These are phyloP conservation scores for Megalops atlanticus DNA, from an alignment of 2,113 vertebrate genomes.

Conservation along the genomic window DNA sequence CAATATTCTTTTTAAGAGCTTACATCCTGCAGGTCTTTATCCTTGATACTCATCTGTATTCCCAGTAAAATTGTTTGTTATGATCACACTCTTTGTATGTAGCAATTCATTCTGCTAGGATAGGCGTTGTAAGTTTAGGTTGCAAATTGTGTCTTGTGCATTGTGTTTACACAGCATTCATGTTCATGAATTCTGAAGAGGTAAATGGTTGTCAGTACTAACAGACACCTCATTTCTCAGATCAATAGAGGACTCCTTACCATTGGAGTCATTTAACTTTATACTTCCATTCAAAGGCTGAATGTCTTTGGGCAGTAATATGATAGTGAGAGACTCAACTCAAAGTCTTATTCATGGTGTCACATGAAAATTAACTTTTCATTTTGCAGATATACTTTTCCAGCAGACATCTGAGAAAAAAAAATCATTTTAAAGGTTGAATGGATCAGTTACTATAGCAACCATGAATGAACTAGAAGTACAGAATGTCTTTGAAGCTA, in stretches of 20 bases:
- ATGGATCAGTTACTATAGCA: slow-evolving; percentile 5
- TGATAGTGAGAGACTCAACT: background rate
- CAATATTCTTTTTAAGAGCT: background rate
- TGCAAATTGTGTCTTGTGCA: background rate
- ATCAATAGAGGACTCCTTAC: background rate
- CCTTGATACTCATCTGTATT: no score
- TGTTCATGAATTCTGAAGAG: background rate
- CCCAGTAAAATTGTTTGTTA: no score
- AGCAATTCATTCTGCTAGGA: no score
- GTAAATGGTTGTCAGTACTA: background rate
- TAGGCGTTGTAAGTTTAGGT: background rate
- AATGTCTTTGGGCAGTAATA: background rate
- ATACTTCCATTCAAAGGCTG: background rate
- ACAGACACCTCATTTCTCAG: background rate
- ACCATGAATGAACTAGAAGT: background rate
- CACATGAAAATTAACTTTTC: slow-evolving; percentile 4
- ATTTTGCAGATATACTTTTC: background rate
- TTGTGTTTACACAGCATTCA: background rate
- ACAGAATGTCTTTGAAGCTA: slow-evolving; percentile 2
- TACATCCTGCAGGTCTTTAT: no score
- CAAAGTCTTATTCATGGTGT: background rate
- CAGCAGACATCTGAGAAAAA: background rate
- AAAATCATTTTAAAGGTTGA: slow-evolving; percentile 2
- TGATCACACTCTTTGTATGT: no score
- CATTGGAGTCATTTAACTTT: background rate